These are phyloP conservation scores for Andrena bucephala DNA, from an alignment of 2,888 invertebrate genomes.

Conservation along the genomic window DNA sequence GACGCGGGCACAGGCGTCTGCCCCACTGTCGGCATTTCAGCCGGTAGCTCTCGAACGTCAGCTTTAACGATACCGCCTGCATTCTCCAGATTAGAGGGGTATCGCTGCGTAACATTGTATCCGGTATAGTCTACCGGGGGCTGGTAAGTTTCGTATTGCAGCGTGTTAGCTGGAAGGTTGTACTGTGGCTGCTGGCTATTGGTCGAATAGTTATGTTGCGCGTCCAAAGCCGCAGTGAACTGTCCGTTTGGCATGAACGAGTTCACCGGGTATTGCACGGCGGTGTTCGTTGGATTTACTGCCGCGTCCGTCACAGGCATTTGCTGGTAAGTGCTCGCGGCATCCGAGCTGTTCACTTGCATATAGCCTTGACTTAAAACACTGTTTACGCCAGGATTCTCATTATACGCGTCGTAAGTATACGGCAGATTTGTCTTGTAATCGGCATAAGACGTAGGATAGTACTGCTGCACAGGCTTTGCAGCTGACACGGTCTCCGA, in stretches of 20 bases:
- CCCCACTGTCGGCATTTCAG: slow-evolving; percentile 36
- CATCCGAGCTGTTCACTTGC: slow-evolving; percentile 32
- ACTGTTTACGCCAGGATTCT: slow-evolving; percentile 42
- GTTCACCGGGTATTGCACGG: slow-evolving; percentile 30
- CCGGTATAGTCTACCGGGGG: slow-evolving; percentile 49
- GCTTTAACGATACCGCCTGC: background rate
- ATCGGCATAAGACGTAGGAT: slow-evolving; percentile 58
- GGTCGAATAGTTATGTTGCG: slow-evolving; percentile 55
- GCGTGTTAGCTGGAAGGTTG: slow-evolving; percentile 35
- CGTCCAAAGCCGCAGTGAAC: slow-evolving; percentile 27
- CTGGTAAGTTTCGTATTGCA: slow-evolving; percentile 66
- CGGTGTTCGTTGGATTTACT: slow-evolving; percentile 32
- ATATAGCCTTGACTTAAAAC: slow-evolving; percentile 54
- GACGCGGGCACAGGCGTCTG: slow-evolving; percentile 39
- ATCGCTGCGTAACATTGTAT: slow-evolving; percentile 56
- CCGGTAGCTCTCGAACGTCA: slow-evolving; percentile 8
- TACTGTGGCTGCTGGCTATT: slow-evolving; percentile 54
- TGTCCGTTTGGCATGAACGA: slow-evolving; percentile 61
- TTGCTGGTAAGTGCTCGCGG: slow-evolving; percentile 52
- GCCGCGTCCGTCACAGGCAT: slow-evolving; percentile 15
- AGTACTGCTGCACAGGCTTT: slow-evolving; percentile 62
- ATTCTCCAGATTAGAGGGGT: slow-evolving; percentile 52
- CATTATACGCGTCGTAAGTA: slow-evolving; percentile 48
- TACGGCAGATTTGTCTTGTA: slow-evolving; percentile 57
- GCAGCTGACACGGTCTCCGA: slow-evolving; percentile 36